phyloP scores from a whole-genome alignment of 2,888 invertebrate genomes.

The Andrena haemorrhoa region DNA sequence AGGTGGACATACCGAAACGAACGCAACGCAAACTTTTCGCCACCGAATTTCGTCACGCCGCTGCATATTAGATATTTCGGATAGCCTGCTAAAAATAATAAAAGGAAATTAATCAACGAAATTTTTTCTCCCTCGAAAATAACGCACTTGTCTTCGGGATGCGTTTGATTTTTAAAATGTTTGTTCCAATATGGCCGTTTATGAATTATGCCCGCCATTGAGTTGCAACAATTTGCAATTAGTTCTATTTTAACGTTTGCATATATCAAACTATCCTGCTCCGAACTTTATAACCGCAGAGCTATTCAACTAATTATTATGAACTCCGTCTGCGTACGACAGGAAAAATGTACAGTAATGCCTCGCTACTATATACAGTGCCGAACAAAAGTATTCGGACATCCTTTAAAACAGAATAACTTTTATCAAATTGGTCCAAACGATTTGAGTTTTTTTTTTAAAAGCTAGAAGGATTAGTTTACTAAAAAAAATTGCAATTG shows the following conservation, averaged over 20 bases:
- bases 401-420: no score
- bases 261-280: not conserved
- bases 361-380: no score
- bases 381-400: no score
- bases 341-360: no score
- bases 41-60: not conserved
- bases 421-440: no score
- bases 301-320: not conserved
- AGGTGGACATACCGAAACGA: no score
- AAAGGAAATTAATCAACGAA: conserved; percentile 15
- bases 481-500: no score
- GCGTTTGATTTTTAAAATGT: not conserved
- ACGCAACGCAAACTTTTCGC: no score
- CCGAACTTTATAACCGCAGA: not conserved
- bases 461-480: no score
- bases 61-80: not conserved
- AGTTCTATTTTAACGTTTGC: conserved; percentile 19
- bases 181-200: not conserved
- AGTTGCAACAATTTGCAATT: conserved; percentile 4
- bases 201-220: conserved; percentile 9
- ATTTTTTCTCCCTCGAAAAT: conserved; percentile 13
- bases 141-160: not conserved
- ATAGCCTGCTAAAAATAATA: not conserved
- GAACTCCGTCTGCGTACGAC: no score
- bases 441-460: no score